Evolutionary conservation across 2,113 vertebrate genomes (phyloP).

Genomic region (Eurystomus gularis): DNA sequence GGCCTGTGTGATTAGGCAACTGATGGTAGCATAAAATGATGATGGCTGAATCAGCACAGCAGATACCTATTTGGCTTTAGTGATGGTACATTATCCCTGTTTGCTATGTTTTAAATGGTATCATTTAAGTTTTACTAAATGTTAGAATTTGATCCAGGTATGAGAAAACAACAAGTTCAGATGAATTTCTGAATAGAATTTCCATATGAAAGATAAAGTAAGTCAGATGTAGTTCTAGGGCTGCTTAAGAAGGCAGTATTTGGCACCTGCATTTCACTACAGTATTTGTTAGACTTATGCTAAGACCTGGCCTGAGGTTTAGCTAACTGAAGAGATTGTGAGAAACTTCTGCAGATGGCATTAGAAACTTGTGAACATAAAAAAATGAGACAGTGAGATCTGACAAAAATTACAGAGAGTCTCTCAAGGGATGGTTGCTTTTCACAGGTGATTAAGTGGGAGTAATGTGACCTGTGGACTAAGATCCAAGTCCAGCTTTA

Average conservation of each 20-base stretch:
- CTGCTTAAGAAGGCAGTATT: background rate
- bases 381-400: background rate
- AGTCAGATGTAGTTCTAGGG: background rate
- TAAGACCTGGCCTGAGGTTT: background rate
- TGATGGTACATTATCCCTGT: background rate
- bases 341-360: background rate
- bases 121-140: background rate
- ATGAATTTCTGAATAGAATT: background rate
- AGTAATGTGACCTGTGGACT: background rate
- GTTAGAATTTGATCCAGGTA: background rate
- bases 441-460: background rate
- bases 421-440: background rate
- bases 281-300: background rate
- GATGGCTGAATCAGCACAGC: too few relatives aligned
- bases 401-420: background rate
- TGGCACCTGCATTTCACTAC: background rate
- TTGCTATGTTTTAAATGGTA: background rate
- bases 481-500: background rate
- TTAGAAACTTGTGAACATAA: background rate
- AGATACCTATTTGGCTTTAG: fast-evolving
- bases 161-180: background rate
- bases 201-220: background rate
- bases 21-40: too few relatives aligned
- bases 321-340: background rate
- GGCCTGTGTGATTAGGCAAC: too few relatives aligned